These are phyloP conservation scores for Pedicia rivosa DNA, from an alignment of 2,888 invertebrate genomes.

Conservation along the genomic window DNA sequence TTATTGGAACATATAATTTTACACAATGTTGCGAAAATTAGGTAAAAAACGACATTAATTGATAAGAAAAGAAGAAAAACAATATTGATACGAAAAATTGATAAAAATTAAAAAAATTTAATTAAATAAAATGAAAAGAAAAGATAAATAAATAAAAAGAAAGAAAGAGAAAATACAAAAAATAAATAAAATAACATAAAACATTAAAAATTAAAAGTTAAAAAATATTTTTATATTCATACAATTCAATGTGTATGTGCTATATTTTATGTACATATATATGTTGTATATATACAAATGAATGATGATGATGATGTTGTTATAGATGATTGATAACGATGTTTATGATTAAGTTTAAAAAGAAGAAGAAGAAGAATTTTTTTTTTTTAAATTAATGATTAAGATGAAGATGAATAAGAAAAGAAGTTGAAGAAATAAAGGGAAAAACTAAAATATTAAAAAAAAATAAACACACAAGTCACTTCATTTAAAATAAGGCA, in stretches of 20 bases:
- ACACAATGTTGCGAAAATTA: no score
- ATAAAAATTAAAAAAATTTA: constrained; percentile 3
- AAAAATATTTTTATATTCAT: constrained; percentile 2
- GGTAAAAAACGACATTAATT: no score
- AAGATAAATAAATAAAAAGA: background rate
- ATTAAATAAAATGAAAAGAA: background rate
- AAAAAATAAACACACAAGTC: background rate
- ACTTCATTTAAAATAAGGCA: constrained; percentile 1
- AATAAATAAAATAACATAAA: constrained; percentile 5
- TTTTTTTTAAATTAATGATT: constrained; percentile 1
- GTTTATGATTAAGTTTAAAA: background rate
- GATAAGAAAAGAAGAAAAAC: background rate
- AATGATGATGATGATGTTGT: no score
- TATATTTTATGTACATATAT: constrained; percentile 3
- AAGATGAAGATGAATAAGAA: constrained; percentile 3
- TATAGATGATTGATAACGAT: no score
- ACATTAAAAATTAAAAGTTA: background rate
- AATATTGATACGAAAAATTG: background rate
- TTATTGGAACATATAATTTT: no score
- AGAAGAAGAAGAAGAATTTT: constrained; percentile 1
- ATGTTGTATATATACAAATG: constrained; percentile 3
- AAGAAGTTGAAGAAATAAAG: constrained; percentile 1
- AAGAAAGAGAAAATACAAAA: constrained; percentile 2
- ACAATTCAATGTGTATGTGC: constrained; percentile 1
- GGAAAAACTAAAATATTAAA: background rate